phyloP scores from a whole-genome alignment of 1,140 invertebrate genomes.

The Caenorhabditis brenneri region DNA sequence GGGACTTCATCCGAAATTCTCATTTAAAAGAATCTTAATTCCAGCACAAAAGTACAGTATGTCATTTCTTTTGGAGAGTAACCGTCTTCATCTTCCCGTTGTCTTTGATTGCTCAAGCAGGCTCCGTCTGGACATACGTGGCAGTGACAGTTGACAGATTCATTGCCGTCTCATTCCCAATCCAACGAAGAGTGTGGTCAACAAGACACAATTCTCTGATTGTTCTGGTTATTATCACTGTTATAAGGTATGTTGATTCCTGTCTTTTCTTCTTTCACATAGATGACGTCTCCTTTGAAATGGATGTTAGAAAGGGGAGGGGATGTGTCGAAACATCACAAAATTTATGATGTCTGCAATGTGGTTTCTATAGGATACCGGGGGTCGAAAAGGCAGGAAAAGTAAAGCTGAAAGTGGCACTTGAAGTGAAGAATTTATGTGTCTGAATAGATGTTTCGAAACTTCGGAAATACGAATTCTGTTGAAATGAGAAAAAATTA shows the following conservation, averaged over 20 bases:
- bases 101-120: constrained; percentile 65
- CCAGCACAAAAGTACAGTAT: constrained; percentile 54
- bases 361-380: not conserved
- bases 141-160: constrained; percentile 66
- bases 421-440: not conserved
- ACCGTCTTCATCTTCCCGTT: constrained; percentile 65
- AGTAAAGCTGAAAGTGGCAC: not conserved
- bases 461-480: not conserved
- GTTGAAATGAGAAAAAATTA: not conserved
- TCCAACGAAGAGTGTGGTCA: constrained; percentile 59
- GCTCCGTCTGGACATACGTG: constrained; percentile 66
- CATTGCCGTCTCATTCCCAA: constrained; percentile 64
- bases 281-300: not conserved
- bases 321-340: not conserved
- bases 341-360: not conserved
- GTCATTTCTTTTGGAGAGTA: constrained; percentile 67
- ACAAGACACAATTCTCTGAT: not conserved
- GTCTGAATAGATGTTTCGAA: constrained; percentile 1
- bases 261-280: not conserved
- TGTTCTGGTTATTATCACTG: not conserved
- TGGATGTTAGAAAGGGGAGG: not conserved
- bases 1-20: too few relatives aligned
- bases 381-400: not conserved
- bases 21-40: too few relatives aligned
- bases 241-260: not conserved